Conservation (phyloP, 1,140 invertebrate genomes). For the Bilobella aurantiaca region DNA sequence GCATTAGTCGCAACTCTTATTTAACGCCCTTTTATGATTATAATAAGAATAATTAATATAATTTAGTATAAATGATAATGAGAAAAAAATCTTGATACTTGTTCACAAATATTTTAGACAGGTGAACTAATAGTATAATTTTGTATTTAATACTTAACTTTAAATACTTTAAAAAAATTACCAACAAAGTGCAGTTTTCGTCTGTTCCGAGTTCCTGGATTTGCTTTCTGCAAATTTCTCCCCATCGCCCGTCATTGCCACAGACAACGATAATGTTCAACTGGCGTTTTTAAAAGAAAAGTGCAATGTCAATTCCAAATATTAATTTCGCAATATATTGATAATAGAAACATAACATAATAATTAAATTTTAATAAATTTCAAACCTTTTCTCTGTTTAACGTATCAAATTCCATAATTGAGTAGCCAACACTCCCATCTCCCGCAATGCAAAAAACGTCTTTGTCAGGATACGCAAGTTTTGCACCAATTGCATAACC, state of each 20-base stretch:
- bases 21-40: no score
- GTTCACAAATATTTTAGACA: no score
- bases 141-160: neutral
- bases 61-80: neutral
- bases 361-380: neutral
- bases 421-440: neutral
- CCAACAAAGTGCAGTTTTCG: neutral
- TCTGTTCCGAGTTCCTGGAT: neutral
- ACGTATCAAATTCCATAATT: neutral
- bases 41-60: neutral
- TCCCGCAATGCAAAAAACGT: neutral
- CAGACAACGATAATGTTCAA: neutral
- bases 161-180: neutral
- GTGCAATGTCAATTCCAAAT: neutral
- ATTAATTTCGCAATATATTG: neutral
- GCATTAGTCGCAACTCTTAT: no score
- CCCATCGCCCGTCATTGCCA: neutral
- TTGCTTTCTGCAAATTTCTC: neutral
- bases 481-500: slow-evolving; percentile 3
- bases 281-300: no score
- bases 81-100: neutral
- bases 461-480: neutral
- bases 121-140: neutral
- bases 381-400: neutral
- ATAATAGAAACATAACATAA: no score